Percentiles rank a stretch among this genome's conserved stretches.
phyloP scores from a whole-genome alignment of 2,797 vertebrate species.

The Sarcophilus harrisii region DNA sequence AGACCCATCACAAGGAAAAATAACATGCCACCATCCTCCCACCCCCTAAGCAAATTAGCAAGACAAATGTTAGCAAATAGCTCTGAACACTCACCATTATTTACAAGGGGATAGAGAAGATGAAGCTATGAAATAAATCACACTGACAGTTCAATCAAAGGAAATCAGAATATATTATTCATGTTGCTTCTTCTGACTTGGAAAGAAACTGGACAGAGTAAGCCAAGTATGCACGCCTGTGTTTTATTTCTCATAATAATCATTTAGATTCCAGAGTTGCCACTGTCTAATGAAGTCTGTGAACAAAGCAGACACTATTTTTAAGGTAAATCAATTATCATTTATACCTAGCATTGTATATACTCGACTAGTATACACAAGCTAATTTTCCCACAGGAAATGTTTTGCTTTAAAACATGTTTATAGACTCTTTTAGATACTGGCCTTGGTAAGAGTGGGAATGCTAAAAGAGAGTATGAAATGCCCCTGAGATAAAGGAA shows the following conservation, averaged over 20 bases:
- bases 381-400: not conserved
- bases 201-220: constrained; percentile 68
- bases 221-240: constrained; percentile 54
- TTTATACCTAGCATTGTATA: not conserved
- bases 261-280: constrained; percentile 45
- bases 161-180: constrained; percentile 80
- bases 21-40: constrained; percentile 40
- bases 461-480: not conserved
- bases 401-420: not conserved
- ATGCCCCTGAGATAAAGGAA: not conserved
- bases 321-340: not conserved
- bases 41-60: constrained; percentile 75
- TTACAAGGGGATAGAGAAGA: constrained; percentile 70
- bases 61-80: constrained; percentile 76
- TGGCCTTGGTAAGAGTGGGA: no score
- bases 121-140: constrained; percentile 77
- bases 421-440: not conserved
- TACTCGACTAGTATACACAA: not conserved
- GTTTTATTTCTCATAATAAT: constrained; percentile 73
- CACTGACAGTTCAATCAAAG: constrained; percentile 79
- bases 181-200: constrained; percentile 70
- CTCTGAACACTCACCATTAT: constrained; percentile 67
- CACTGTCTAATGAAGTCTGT: constrained; percentile 54
- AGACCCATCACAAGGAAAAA: constrained; percentile 51
- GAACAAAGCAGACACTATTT: constrained; percentile 24